Evolutionary conservation across 35 echinoderm and acorn worm genomes (phyloP).

Genomic region (Diadema setosum): DNA sequence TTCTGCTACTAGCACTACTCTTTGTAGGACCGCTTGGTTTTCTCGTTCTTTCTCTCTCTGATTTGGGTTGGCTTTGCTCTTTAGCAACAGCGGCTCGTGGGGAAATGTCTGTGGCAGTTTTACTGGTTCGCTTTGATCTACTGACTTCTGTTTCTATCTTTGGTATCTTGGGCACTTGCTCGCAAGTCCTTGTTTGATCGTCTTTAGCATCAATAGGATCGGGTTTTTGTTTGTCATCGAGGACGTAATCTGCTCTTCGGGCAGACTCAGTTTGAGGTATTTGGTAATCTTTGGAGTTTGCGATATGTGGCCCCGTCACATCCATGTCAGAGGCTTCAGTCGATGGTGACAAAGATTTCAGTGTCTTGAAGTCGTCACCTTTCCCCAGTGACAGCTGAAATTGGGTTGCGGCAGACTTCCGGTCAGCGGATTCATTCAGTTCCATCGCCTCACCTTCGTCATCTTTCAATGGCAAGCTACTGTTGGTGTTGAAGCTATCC

Average conservation of each 20-base stretch:
- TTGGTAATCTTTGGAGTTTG: too few species aligned
- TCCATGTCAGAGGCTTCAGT: too few species aligned
- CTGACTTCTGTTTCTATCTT: too few species aligned
- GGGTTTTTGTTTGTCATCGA: too few species aligned
- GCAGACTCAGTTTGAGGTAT: too few species aligned
- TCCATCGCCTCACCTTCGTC: background rate
- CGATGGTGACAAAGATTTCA: background rate
- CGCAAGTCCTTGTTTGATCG: too few species aligned
- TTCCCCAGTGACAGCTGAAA: background rate
- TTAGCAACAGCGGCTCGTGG: background rate
- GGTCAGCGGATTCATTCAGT: background rate
- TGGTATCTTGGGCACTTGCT: too few species aligned
- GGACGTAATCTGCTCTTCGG: too few species aligned
- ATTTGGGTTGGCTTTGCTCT: background rate
- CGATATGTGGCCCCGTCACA: too few species aligned
- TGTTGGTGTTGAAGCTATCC: slow-evolving; percentile 1
- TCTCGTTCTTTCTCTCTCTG: background rate
- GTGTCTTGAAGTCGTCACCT: background rate
- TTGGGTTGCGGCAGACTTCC: background rate
- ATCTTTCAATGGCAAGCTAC: background rate
- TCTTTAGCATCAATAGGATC: too few species aligned
- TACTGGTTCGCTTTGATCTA: background rate
- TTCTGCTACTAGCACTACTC: background rate
- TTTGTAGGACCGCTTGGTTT: background rate
- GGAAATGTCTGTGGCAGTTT: background rate